Percentiles rank a stretch among this genome's conserved stretches.
phyloP scores from a whole-genome alignment of 1,140 invertebrate genomes.

The Idris sp. region DNA sequence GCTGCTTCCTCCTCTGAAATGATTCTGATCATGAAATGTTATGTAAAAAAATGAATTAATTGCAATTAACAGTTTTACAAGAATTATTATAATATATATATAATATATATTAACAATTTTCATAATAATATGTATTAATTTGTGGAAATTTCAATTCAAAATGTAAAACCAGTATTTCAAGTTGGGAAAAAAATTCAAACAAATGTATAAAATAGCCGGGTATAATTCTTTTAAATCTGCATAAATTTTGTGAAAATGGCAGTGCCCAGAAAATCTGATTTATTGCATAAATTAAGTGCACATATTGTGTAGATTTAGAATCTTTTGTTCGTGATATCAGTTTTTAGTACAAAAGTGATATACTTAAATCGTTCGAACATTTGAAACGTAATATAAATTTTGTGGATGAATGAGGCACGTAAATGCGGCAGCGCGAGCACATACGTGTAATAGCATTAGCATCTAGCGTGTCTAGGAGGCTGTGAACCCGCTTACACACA shows the following conservation, averaged over 20 bases:
- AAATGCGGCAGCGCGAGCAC: slow-evolving; percentile 59
- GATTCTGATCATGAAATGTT: slow-evolving; percentile 23
- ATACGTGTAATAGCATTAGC: slow-evolving; percentile 62
- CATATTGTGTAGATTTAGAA: background rate
- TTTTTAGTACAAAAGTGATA: no score
- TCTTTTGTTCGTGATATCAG: no score
- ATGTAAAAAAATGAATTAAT: no score
- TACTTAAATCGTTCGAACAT: no score
- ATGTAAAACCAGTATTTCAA: slow-evolving; percentile 7
- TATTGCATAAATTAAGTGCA: slow-evolving; percentile 14
- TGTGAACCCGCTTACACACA: slow-evolving; percentile 43
- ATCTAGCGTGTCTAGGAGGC: slow-evolving; percentile 62
- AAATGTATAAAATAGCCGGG: no score
- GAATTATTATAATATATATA: no score
- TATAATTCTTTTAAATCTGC: background rate
- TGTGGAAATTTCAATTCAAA: slow-evolving; percentile 1
- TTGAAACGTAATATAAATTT: slow-evolving; percentile 2
- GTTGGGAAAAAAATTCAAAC: background rate
- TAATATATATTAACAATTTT: no score
- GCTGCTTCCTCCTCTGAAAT: slow-evolving; percentile 46
- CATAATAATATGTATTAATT: no score
- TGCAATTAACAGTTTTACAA: no score
- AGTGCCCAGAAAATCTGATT: background rate
- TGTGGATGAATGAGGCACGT: slow-evolving; percentile 21
- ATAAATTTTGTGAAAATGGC: background rate